These are phyloP conservation scores for Parascotia fuliginaria DNA, from an alignment of 2,888 invertebrate genomes.

Conservation along the genomic window DNA sequence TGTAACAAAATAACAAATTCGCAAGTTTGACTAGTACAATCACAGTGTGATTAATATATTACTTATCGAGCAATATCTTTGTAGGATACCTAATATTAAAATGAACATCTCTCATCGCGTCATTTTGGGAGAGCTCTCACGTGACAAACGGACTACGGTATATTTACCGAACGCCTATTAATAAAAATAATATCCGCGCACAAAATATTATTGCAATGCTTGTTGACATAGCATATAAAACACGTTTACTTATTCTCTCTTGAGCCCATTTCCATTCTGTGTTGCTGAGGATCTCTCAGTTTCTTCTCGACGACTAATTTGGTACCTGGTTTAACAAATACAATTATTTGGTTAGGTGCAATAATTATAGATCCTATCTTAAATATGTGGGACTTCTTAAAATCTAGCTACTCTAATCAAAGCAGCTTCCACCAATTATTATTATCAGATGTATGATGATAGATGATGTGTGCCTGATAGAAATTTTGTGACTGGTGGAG, in stretches of 20 bases:
- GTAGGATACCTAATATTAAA: constrained; percentile 20
- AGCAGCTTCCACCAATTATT: no score
- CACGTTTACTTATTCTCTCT: constrained; percentile 84
- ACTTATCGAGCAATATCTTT: constrained; percentile 18
- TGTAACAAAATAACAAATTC: constrained; percentile 29
- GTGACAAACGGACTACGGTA: no score
- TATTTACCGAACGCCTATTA: constrained; percentile 8
- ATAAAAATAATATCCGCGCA: constrained; percentile 15
- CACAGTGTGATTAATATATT: constrained; percentile 51
- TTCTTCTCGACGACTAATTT: constrained; percentile 84
- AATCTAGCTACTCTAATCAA: no score
- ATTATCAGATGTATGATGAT: no score
- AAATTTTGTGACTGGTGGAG: no score
- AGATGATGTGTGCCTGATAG: no score
- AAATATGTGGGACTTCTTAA: no score
- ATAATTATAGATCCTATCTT: no score
- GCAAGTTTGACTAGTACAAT: constrained; percentile 62
- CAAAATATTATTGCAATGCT: constrained; percentile 10
- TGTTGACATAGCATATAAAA: constrained; percentile 6
- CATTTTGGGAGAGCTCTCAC: constrained; percentile 16
- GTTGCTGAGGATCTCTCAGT: constrained; percentile 72
- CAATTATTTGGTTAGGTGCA: no score
- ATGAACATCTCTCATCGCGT: constrained; percentile 18
- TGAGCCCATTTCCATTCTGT: constrained; percentile 87
- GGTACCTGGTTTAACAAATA: constrained; percentile 71